Evolutionary conservation across 2,797 vertebrate species (phyloP).

Genomic region (Microctenopoma lineatum): DNA sequence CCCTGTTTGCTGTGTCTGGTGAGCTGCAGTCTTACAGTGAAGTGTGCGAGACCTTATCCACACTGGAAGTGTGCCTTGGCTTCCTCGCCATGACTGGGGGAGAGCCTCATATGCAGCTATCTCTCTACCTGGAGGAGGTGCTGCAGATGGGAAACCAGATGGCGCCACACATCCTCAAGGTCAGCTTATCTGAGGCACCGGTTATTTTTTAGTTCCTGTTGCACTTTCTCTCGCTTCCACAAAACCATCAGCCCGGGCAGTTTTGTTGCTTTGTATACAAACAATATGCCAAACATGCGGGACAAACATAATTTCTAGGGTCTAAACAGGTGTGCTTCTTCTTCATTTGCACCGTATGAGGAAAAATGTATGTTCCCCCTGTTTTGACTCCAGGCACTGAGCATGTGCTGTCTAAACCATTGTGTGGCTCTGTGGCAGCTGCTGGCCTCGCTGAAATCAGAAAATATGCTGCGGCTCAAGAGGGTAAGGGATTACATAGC

Average conservation of each 20-base stretch:
- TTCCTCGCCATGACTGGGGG: slow-evolving; percentile 92
- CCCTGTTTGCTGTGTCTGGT: slow-evolving; percentile 79
- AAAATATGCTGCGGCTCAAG: slow-evolving; percentile 88
- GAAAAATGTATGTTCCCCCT: neutral
- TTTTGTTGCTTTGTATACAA: slow-evolving; percentile 18
- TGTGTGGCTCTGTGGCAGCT: slow-evolving; percentile 91
- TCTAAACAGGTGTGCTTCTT: neutral
- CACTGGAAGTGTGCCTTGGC: slow-evolving; percentile 88
- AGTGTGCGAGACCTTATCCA: slow-evolving; percentile 90
- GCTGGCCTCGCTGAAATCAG: slow-evolving; percentile 90
- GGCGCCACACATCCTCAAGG: slow-evolving; percentile 86
- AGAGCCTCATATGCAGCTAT: slow-evolving; percentile 83
- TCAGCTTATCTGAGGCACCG: slow-evolving; percentile 54
- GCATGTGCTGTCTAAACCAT: slow-evolving; percentile 87
- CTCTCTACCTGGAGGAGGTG: slow-evolving; percentile 84
- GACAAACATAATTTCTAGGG: too few species aligned
- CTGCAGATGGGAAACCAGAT: slow-evolving; percentile 91
- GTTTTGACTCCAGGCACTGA: slow-evolving; percentile 83
- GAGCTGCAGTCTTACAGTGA: slow-evolving; percentile 93
- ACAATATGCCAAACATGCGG: neutral
- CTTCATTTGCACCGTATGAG: neutral
- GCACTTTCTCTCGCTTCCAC: slow-evolving; percentile 16
- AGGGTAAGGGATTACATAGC: slow-evolving; percentile 79
- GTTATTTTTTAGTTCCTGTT: slow-evolving; percentile 29
- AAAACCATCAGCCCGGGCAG: neutral